These are phyloP conservation scores for Neodiprion pinetum DNA, from an alignment of 1,140 invertebrate genomes.

Conservation along the genomic window DNA sequence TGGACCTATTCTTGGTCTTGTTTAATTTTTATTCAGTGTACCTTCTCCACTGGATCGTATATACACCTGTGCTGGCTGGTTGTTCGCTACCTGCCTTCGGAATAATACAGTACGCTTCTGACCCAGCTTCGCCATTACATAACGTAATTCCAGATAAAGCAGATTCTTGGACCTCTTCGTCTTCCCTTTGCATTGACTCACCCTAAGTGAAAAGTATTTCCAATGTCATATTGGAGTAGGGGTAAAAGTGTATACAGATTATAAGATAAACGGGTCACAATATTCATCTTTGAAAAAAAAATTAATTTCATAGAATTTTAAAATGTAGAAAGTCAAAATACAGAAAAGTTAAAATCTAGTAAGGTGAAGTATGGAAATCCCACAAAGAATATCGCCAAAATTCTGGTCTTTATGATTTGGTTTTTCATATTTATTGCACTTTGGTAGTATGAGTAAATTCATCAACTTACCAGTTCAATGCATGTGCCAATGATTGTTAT, in stretches of 20 bases:
- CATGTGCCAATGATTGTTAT: constrained; percentile 71
- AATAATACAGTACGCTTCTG: constrained; percentile 61
- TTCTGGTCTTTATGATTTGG: no score
- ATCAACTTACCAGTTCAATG: constrained; percentile 66
- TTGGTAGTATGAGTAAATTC: constrained; percentile 54
- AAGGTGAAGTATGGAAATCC: constrained; percentile 54
- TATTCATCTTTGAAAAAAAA: constrained; percentile 19
- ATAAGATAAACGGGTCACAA: constrained; percentile 8
- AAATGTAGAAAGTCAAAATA: no score
- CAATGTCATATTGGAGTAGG: constrained; percentile 32
- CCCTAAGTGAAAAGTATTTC: constrained; percentile 36
- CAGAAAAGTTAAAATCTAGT: constrained; percentile 28
- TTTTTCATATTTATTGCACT: no score
- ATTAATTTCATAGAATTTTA: background rate
- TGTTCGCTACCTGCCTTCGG: constrained; percentile 62
- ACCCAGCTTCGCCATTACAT: constrained; percentile 59
- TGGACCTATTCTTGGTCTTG: constrained; percentile 8
- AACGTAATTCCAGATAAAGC: constrained; percentile 50
- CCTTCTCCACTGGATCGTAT: constrained; percentile 79
- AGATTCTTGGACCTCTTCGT: constrained; percentile 37
- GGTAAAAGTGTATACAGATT: constrained; percentile 22
- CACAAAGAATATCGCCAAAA: no score
- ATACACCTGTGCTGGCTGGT: constrained; percentile 71
- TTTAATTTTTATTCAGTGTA: constrained; percentile 47
- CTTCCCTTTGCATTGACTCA: constrained; percentile 48